Evolutionary conservation across 2,113 vertebrate genomes (phyloP).

Genomic region (Rhinopomastus cyanomelas): DNA sequence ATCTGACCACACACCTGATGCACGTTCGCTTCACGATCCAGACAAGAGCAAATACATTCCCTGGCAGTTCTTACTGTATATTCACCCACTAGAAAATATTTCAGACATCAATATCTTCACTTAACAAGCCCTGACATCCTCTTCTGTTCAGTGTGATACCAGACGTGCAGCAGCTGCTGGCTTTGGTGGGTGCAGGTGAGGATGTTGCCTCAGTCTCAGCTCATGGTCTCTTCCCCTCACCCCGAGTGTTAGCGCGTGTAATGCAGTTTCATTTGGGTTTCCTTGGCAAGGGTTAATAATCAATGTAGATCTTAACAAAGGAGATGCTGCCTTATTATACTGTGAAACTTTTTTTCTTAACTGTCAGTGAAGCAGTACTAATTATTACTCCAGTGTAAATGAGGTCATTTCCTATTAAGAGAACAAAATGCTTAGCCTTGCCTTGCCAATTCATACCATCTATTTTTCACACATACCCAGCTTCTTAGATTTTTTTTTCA

Average conservation of each 20-base stretch:
- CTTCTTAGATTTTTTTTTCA: constrained; percentile 80
- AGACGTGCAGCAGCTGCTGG: neutral
- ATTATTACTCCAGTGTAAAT: constrained; percentile 90
- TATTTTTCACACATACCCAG: constrained; percentile 87
- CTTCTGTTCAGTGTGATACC: neutral
- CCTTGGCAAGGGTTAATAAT: constrained; percentile 82
- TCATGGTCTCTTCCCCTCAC: neutral
- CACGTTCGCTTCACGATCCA: neutral
- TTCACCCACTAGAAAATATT: constrained; percentile 56
- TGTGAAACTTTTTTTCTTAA: constrained; percentile 88
- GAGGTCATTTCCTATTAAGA: constrained; percentile 90
- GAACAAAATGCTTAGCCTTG: constrained; percentile 85
- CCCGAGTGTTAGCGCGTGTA: neutral
- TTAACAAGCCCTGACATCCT: neutral
- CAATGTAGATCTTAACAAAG: constrained; percentile 82
- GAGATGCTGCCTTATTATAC: constrained; percentile 90
- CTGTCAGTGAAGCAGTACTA: constrained; percentile 89
- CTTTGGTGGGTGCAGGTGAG: neutral
- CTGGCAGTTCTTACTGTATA: constrained; percentile 39
- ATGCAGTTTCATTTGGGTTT: constrained; percentile 48
- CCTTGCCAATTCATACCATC: constrained; percentile 88
- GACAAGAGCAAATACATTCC: neutral
- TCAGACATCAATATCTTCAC: neutral
- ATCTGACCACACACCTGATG: neutral
- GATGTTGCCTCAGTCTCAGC: neutral